Base-by-base conservation (phyloP, 2,888 invertebrate species). In the Trachelus tabidus region DNA sequence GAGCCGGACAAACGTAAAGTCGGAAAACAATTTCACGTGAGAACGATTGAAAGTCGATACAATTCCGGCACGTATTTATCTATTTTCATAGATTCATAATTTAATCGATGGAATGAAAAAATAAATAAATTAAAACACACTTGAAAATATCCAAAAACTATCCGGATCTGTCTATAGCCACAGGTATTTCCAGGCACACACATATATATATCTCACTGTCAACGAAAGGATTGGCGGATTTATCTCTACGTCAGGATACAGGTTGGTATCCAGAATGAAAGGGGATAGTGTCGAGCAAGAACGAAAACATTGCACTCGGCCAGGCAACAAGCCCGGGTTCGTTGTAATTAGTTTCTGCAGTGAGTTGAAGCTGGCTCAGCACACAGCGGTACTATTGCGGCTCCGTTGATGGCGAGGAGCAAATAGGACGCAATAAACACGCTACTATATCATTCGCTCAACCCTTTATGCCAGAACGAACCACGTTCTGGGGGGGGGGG, bases 361-460 rank as follows among this genome's bases (percentile, higher is more conserved):
- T 69, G 74, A 68, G 83, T 82, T 80, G 83, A 85, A 56, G 86
- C 86, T 82, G 82, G 85, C 83, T 83, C 79, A 76, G 79, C 77
- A 78, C 74, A 80, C 77, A 74, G 37, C 68, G 40, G 75, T 76
- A 76, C 79, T 79, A 79, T 79, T 79, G 79, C 79, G 79, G 76
- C 71, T 35, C 75, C 75, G 75, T 77, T 80, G 84, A 84, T 82
- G 79, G 81, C 81, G 76, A 81, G 80, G 79, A 81, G 82, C 82
- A 84, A 85, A 84, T 83, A 83, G 83, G 84, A 89, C 87, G 87
- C 87, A 87, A 88, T 89, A 89, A 89, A 89, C 88, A 87, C 85
- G 83, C 84, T 80, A 86, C 87, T 88, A 85, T 83, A 87, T 89
- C 87, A 89, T 88, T 85, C 86, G 81, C 83, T 85, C 87, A 87